Evolutionary conservation across 2,888 invertebrate species (phyloP).

Genomic region (Pollenia amentaria): DNA sequence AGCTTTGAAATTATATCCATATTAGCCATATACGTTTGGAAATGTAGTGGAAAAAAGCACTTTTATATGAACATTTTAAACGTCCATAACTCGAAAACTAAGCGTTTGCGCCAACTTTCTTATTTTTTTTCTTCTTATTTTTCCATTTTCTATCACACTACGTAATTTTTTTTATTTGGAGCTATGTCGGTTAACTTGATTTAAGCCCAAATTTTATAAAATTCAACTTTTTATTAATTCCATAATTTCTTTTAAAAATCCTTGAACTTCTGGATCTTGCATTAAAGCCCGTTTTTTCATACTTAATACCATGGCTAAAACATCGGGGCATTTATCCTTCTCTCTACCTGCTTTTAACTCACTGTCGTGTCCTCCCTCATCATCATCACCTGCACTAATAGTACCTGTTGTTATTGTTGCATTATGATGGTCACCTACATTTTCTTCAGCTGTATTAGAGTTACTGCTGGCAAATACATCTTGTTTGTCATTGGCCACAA

Average conservation of each 20-base stretch:
- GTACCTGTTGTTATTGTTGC: slow-evolving; percentile 57
- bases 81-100: too few relatives aligned
- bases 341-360: slow-evolving; percentile 76
- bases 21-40: too few relatives aligned
- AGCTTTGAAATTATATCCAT: too few relatives aligned
- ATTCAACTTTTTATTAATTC: slow-evolving; percentile 77
- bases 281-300: slow-evolving; percentile 81
- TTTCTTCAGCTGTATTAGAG: slow-evolving; percentile 30
- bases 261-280: slow-evolving; percentile 81
- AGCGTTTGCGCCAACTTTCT: too few relatives aligned
- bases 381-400: slow-evolving; percentile 77
- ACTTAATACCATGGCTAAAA: slow-evolving; percentile 81
- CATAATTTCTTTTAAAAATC: slow-evolving; percentile 80
- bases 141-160: too few relatives aligned
- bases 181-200: too few relatives aligned
- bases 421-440: slow-evolving; percentile 35
- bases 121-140: too few relatives aligned
- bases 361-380: slow-evolving; percentile 74
- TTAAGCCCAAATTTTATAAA: slow-evolving; percentile 71
- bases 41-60: too few relatives aligned
- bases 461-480: slow-evolving; percentile 51
- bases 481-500: slow-evolving; percentile 22
- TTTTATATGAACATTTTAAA: too few relatives aligned
- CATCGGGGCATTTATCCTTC: slow-evolving; percentile 81
- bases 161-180: too few relatives aligned